A percentile compares a stretch with the other conserved stretches of the same genome.
Evolutionary conservation across 2,797 vertebrate genomes (phyloP).

Genomic region (Tinamus major): DNA sequence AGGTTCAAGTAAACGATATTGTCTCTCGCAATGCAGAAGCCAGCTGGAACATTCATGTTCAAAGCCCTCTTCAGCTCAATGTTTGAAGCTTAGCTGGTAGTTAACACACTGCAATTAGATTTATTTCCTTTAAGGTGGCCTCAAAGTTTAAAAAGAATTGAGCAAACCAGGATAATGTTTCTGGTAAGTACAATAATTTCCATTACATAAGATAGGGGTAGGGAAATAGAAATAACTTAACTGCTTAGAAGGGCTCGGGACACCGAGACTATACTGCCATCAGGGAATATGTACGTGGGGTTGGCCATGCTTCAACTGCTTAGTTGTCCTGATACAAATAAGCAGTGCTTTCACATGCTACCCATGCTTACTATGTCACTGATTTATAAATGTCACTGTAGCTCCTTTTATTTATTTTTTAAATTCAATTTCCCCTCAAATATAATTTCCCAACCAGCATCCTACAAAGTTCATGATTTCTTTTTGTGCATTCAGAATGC

Average conservation of each 20-base stretch:
- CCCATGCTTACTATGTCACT: background rate
- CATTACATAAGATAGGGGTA: background rate
- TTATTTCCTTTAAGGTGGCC: constrained; percentile 27
- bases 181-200: background rate
- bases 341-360: constrained; percentile 43
- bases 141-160: constrained; percentile 29
- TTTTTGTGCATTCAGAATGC: constrained; percentile 68
- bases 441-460: constrained; percentile 17
- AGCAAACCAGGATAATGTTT: constrained; percentile 30
- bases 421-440: constrained; percentile 63
- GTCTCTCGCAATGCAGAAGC: background rate
- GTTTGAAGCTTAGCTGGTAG: background rate
- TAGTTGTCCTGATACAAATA: constrained; percentile 58
- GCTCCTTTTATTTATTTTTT: constrained; percentile 36
- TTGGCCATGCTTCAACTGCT: constrained; percentile 56
- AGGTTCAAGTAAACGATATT: constrained; percentile 48
- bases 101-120: constrained; percentile 15
- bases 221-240: constrained; percentile 19
- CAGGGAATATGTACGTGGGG: background rate
- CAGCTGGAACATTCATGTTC: background rate
- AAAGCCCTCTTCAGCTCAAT: background rate
- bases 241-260: constrained; percentile 21
- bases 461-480: constrained; percentile 50
- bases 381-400: constrained; percentile 20
- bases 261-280: background rate